Percentiles rank a stretch among this genome's conserved stretches.
Conservation (phyloP, 2,888 invertebrate species). For the Cantharis flavilabris region DNA sequence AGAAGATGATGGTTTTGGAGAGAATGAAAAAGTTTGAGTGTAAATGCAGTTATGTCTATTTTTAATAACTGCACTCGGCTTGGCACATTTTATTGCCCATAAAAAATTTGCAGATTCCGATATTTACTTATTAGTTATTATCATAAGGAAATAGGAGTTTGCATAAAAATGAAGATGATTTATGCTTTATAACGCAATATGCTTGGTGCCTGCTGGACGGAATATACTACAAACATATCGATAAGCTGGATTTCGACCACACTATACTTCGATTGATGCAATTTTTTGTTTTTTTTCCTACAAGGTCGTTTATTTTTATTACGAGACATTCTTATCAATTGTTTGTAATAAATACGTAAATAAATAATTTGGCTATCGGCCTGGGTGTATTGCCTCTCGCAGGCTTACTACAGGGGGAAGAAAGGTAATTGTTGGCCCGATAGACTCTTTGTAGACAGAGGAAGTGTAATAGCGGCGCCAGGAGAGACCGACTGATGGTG, state of each 20-base stretch:
- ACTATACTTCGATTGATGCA: not conserved
- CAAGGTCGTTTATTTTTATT: constrained; percentile 24
- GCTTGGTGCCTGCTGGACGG: not conserved
- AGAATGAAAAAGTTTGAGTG: not conserved
- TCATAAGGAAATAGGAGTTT: not conserved
- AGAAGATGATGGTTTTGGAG: not conserved
- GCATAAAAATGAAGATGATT: not conserved
- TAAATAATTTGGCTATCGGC: not conserved
- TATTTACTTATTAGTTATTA: not conserved
- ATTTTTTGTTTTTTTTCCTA: constrained; percentile 7
- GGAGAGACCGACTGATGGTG: constrained; percentile 29
- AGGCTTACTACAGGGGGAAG: not conserved
- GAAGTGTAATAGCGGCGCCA: constrained; percentile 39
- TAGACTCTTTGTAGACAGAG: constrained; percentile 38
- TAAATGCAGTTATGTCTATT: not conserved
- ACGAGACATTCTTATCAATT: constrained; percentile 7
- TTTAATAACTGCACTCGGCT: not conserved
- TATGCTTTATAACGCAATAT: not conserved
- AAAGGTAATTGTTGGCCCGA: not conserved
- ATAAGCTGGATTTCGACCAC: not conserved
- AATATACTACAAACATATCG: not conserved
- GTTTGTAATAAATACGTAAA: not conserved
- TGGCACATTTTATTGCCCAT: not conserved
- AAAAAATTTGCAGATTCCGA: not conserved
- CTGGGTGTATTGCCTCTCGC: not conserved